Percentiles rank a stretch among this genome's conserved stretches.
Evolutionary conservation across 2,888 invertebrate genomes (phyloP).

Genomic region (Caenorhabditis sp.): DNA sequence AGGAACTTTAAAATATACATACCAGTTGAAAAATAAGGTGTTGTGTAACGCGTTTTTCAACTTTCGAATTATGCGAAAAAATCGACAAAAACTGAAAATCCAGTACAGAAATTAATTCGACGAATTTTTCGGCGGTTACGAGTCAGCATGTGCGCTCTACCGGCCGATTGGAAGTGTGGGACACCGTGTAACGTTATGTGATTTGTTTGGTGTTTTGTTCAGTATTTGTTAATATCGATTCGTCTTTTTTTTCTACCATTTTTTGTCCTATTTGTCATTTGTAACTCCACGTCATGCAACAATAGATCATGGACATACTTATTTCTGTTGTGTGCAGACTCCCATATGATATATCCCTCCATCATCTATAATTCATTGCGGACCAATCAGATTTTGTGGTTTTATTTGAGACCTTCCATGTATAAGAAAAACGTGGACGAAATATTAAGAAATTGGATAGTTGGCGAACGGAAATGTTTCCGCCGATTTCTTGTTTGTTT

Average conservation of each 20-base stretch:
- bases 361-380: conserved; percentile 39
- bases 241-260: background rate
- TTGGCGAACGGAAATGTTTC: conserved; percentile 51
- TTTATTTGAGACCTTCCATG: conserved; percentile 34
- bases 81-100: no score
- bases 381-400: conserved; percentile 40
- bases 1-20: no score
- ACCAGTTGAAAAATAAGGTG: no score
- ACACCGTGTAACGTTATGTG: no score
- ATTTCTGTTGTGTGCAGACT: conserved; percentile 36
- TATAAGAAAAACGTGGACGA: conserved; percentile 28
- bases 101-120: no score
- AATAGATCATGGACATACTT: conserved; percentile 37
- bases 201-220: no score
- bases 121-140: no score
- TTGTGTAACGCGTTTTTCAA: no score
- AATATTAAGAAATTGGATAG: conserved; percentile 59
- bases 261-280: conserved; percentile 10
- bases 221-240: no score
- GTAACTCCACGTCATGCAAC: conserved; percentile 33
- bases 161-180: no score
- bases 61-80: no score
- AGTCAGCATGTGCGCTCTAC: no score
- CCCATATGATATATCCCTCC: conserved; percentile 29
- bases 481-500: conserved; percentile 38